A percentile compares a stretch with the other conserved stretches of the same genome.
phyloP scores from a whole-genome alignment of 2,888 invertebrate species.

The Cephus rjabovi region DNA sequence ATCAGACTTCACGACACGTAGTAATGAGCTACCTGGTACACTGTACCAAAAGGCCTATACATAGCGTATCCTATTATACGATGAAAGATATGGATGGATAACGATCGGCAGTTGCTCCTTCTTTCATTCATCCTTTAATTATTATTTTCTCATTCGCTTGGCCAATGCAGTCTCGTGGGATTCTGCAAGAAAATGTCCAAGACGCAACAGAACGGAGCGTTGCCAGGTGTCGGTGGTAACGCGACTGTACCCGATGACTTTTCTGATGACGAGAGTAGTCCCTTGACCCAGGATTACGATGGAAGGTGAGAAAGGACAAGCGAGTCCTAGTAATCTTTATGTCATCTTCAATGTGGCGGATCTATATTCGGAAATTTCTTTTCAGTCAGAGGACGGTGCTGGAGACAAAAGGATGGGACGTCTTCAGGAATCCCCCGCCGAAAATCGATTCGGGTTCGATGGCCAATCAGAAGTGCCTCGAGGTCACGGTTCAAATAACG shows the following conservation, averaged over 20 bases:
- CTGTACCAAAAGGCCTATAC: too few species aligned
- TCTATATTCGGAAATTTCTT: background rate
- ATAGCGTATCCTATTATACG: too few species aligned
- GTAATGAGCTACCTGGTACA: too few species aligned
- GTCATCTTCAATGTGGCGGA: slow-evolving; percentile 10
- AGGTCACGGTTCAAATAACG: slow-evolving; percentile 84
- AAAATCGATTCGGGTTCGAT: slow-evolving; percentile 90
- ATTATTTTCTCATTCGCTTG: too few species aligned
- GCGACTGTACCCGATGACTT: slow-evolving; percentile 75
- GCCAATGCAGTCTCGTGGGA: too few species aligned
- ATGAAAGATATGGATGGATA: too few species aligned
- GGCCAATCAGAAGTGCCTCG: slow-evolving; percentile 88
- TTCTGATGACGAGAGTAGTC: slow-evolving; percentile 89
- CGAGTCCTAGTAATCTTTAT: too few species aligned
- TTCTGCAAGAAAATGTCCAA: slow-evolving; percentile 71
- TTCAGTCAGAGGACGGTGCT: slow-evolving; percentile 83
- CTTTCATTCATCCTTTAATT: too few species aligned
- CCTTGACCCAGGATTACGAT: slow-evolving; percentile 88
- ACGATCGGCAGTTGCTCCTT: too few species aligned
- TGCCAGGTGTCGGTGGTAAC: slow-evolving; percentile 73
- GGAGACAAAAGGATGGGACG: slow-evolving; percentile 97
- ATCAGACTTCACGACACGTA: too few species aligned
- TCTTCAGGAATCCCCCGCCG: slow-evolving; percentile 91
- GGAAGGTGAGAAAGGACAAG: slow-evolving; percentile 77
- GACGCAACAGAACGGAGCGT: slow-evolving; percentile 71